Evolutionary conservation across 2,113 vertebrate species (phyloP).

Genomic region (Anhinga rufa): DNA sequence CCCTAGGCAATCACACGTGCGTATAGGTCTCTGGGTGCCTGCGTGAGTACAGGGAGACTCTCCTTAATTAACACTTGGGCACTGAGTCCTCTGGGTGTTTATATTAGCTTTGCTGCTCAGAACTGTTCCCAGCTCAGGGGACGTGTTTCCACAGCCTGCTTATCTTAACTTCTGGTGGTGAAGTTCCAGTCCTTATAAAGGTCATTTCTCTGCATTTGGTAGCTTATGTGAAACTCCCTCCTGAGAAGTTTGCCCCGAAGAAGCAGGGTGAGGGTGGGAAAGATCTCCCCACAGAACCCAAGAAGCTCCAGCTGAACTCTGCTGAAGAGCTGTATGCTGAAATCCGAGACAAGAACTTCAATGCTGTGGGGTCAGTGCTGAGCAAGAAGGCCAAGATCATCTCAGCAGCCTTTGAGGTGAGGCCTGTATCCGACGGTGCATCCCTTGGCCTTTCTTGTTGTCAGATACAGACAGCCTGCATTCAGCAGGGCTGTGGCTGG

Average conservation of each 20-base stretch:
- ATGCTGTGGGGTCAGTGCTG: conserved; percentile 92
- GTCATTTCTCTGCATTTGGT: not conserved
- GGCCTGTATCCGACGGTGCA: fast-evolving
- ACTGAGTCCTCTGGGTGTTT: not conserved
- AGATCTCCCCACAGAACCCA: conserved; percentile 92
- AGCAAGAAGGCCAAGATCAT: conserved; percentile 99
- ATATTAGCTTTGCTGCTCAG: not conserved
- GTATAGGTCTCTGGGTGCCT: not conserved
- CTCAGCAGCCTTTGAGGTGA: conserved; percentile 96
- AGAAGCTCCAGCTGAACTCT: conserved; percentile 95
- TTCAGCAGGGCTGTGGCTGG: not conserved
- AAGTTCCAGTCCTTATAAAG: not conserved
- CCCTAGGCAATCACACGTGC: not conserved
- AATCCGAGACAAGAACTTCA: conserved; percentile 98
- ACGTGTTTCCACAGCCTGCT: not conserved
- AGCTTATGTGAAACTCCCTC: conserved; percentile 95
- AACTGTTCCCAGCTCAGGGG: not conserved
- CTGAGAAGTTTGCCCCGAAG: conserved; percentile 94
- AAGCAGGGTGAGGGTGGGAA: conserved; percentile 90
- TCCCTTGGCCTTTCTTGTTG: not conserved
- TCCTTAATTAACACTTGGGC: not conserved
- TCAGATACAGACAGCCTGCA: not conserved
- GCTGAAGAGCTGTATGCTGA: conserved; percentile 96
- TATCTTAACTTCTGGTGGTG: not conserved
- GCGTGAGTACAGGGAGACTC: not conserved